phyloP scores from a whole-genome alignment of 1,140 invertebrate genomes.

The Drosophila mojavensis region DNA sequence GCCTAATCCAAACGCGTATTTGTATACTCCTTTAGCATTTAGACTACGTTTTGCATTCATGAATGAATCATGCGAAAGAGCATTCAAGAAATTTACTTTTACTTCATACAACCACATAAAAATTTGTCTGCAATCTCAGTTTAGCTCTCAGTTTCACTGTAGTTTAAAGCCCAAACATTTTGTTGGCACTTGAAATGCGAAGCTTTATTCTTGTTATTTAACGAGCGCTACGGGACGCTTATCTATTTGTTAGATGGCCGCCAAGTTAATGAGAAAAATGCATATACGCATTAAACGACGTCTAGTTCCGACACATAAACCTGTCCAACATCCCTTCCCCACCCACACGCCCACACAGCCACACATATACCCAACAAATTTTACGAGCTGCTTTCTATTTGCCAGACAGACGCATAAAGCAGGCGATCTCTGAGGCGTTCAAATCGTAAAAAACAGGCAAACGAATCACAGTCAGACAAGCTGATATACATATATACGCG shows the following conservation, averaged over 20 bases:
- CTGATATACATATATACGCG: not conserved
- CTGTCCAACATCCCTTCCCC: slow-evolving; percentile 11
- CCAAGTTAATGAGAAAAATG: slow-evolving; percentile 77
- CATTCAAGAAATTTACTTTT: not conserved
- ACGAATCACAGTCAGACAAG: slow-evolving; percentile 19
- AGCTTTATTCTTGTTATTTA: slow-evolving; percentile 49
- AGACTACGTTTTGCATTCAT: too few species aligned
- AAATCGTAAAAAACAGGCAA: slow-evolving; percentile 50
- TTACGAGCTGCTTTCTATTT: slow-evolving; percentile 56
- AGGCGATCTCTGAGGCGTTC: slow-evolving; percentile 51
- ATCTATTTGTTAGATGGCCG: slow-evolving; percentile 51
- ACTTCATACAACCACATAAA: not conserved
- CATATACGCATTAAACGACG: slow-evolving; percentile 62
- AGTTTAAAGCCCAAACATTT: slow-evolving; percentile 42
- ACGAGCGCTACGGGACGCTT: slow-evolving; percentile 55
- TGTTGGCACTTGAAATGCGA: slow-evolving; percentile 43
- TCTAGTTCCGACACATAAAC: slow-evolving; percentile 77
- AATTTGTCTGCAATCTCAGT: not conserved
- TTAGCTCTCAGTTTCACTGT: slow-evolving; percentile 19
- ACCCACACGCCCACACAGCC: not conserved
- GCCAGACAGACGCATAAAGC: slow-evolving; percentile 68
- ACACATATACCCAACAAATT: slow-evolving; percentile 39
- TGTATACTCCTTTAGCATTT: too few species aligned
- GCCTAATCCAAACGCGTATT: too few species aligned
- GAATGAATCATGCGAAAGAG: too few species aligned